A percentile compares a stretch with the other conserved stretches of the same genome.
These are phyloP conservation scores for Macrobrachium nipponense DNA, from an alignment of 1,140 invertebrate species.

Conservation along the genomic window DNA sequence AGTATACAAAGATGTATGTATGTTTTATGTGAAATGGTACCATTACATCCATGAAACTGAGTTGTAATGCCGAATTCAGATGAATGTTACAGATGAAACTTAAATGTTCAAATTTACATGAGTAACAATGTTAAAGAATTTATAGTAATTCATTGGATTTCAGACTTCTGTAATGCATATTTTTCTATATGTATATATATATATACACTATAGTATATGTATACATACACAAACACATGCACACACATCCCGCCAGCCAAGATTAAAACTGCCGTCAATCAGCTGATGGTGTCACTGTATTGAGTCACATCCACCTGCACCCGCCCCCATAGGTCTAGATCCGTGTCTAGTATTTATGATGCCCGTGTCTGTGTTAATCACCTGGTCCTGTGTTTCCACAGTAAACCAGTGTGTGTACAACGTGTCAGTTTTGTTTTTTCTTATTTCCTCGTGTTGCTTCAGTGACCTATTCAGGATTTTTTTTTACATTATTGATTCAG, in stretches of 20 bases:
- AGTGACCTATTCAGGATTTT: slow-evolving; percentile 59
- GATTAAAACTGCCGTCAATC: not conserved
- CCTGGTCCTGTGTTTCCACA: slow-evolving; percentile 23
- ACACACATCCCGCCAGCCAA: slow-evolving; percentile 21
- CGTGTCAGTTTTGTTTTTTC: slow-evolving; percentile 20
- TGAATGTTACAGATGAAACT: too few species aligned
- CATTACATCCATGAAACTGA: not conserved
- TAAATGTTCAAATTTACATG: too few species aligned
- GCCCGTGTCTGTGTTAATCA: slow-evolving; percentile 50
- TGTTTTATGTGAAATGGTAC: not conserved
- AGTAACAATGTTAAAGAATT: not conserved
- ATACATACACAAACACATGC: slow-evolving; percentile 23
- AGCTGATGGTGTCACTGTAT: slow-evolving; percentile 6
- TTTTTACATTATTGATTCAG: slow-evolving; percentile 33
- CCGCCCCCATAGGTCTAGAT: slow-evolving; percentile 52
- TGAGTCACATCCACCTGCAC: slow-evolving; percentile 59
- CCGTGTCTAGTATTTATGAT: slow-evolving; percentile 58
- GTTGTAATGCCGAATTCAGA: too few species aligned
- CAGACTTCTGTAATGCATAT: slow-evolving; percentile 1
- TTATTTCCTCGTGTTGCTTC: slow-evolving; percentile 56
- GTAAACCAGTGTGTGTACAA: slow-evolving; percentile 48
- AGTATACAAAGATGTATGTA: slow-evolving; percentile 26
- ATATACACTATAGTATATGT: not conserved
- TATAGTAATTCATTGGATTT: not conserved
- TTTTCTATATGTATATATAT: slow-evolving; percentile 9